phyloP scores from a whole-genome alignment of 2,888 invertebrate genomes.

The Neocrepidodera transversa region DNA sequence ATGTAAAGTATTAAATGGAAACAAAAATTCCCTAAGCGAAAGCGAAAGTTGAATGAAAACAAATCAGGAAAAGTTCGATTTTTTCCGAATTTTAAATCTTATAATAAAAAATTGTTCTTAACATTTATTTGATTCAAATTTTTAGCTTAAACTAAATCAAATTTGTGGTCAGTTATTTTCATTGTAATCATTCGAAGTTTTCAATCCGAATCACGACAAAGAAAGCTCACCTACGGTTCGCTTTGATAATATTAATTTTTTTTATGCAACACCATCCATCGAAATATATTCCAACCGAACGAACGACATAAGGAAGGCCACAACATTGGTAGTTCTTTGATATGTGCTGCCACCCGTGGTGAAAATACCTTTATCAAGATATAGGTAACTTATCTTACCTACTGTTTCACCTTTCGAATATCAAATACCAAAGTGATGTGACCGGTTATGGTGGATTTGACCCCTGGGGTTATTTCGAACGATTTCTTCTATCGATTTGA shows the following conservation, averaged over 20 bases:
- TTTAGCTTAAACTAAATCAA: no score
- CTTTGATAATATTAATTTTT: neutral
- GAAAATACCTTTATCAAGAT: conserved; percentile 37
- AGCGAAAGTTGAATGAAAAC: no score
- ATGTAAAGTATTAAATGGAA: no score
- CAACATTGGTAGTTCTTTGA: conserved; percentile 32
- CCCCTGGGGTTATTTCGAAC: conserved; percentile 20
- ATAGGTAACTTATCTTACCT: conserved; percentile 38
- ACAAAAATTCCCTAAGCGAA: no score
- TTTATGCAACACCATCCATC: conserved; percentile 30
- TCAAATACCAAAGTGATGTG: conserved; percentile 24
- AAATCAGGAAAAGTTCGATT: no score
- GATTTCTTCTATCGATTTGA: conserved; percentile 21
- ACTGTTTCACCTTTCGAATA: conserved; percentile 28
- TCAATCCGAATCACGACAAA: no score
- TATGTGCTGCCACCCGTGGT: conserved; percentile 34
- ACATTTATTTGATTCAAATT: no score
- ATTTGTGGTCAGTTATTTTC: no score
- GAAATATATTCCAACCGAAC: conserved; percentile 26
- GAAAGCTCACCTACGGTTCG: no score
- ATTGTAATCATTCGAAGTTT: no score
- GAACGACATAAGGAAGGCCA: conserved; percentile 36
- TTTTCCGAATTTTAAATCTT: no score
- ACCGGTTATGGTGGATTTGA: conserved; percentile 18
- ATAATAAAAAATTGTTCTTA: no score